Base-by-base conservation (phyloP, 1,140 invertebrate genomes). In the Magallana gigas region DNA sequence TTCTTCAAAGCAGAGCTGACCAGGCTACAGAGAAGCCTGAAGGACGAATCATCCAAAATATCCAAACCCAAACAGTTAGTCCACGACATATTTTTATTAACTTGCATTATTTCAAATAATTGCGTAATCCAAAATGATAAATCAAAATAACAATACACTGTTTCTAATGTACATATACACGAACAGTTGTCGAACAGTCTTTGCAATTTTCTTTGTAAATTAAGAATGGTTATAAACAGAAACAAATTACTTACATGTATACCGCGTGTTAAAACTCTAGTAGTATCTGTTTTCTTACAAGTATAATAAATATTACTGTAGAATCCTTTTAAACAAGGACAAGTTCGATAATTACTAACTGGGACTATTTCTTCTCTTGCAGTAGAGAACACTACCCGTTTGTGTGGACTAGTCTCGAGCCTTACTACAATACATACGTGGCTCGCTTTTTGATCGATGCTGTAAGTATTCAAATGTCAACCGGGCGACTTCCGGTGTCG, bases 391-490 rank as follows among this genome's bases (percentile, higher is more conserved):
- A 92, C 83, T 88, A 85, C 4, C 93, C 93, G 2, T 91, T 91
- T 88, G 89, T 90, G 11, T 93, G 92, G 90, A 93, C 90, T 71
- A 89, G 85, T 18, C 83, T 93, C 48, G 91, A 90, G 62, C 93
- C 93, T 18, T 93, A 93, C 88, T 93, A 91, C 88, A 91, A 91
- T 83, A 92, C 91, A 81, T 76, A 88, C n/a, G 90, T 90, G 57
- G 90, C 91, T 0, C 85, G 87, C 14, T 92, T 90, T 57, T 71
- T 93, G 7, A 91, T 93, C 57, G 87, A 92, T 9, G 23, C 85
- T 89, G 92, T 92, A 86, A 91, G 92, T 85, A 60, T 76, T 9
- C 18, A 23, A 8, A 57, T 82, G 11, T 82, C 18, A 14, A 29
- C 36, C 36, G 36, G 36, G 36, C 36, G 36, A 48, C 36, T 48